These are phyloP conservation scores for Pollenia angustigena DNA, from an alignment of 2,888 invertebrate genomes.

Conservation along the genomic window DNA sequence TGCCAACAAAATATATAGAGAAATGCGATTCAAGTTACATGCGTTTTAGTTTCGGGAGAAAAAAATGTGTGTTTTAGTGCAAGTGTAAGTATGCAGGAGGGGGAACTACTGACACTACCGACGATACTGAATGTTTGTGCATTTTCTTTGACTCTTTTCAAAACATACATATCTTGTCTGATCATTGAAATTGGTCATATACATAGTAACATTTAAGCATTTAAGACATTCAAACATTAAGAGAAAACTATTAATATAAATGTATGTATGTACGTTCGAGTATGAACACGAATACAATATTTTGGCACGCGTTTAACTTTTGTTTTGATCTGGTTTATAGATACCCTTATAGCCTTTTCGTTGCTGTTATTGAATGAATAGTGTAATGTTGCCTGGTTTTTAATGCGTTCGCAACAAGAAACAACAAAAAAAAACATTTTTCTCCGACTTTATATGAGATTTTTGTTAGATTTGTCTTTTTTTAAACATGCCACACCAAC, in stretches of 20 bases:
- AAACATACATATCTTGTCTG: slow-evolving; percentile 68
- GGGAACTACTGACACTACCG: slow-evolving; percentile 6
- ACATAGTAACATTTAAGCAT: slow-evolving; percentile 7
- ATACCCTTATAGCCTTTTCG: slow-evolving; percentile 71
- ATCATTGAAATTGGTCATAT: slow-evolving; percentile 55
- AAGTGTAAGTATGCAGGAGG: slow-evolving; percentile 35
- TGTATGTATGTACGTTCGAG: slow-evolving; percentile 28
- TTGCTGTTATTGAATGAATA: slow-evolving; percentile 33
- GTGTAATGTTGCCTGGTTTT: slow-evolving; percentile 59
- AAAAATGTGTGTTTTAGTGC: slow-evolving; percentile 24
- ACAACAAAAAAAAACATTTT: slow-evolving; percentile 16
- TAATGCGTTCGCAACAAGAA: slow-evolving; percentile 60
- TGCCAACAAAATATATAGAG: slow-evolving; percentile 2
- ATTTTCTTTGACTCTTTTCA: slow-evolving; percentile 10
- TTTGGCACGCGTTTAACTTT: slow-evolving; percentile 74
- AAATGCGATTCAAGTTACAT: slow-evolving; percentile 53
- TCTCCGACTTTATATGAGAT: not conserved
- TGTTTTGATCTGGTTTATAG: slow-evolving; percentile 69
- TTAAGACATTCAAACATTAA: slow-evolving; percentile 23
- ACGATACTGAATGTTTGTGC: slow-evolving; percentile 18
- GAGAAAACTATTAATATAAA: slow-evolving; percentile 15
- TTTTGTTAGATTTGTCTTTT: slow-evolving; percentile 43
- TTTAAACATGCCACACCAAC: slow-evolving; percentile 57
- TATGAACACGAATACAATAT: slow-evolving; percentile 62
- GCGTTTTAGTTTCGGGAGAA: slow-evolving; percentile 39